Evolutionary conservation across 2,113 vertebrate genomes (phyloP).

Genomic region (Lichenostomus cassidix): DNA sequence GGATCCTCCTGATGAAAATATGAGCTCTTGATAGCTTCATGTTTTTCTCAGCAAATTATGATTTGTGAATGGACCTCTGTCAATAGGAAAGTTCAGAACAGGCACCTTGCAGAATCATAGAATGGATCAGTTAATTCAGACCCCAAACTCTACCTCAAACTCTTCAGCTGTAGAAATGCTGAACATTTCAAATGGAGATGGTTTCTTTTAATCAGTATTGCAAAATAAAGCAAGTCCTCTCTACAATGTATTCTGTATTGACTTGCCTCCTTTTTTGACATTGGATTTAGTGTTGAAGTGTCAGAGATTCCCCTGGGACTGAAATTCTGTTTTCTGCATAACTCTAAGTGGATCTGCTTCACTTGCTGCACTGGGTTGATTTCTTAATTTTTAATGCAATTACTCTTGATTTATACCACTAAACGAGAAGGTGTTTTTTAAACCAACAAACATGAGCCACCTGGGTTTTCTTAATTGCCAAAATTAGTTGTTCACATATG

Average conservation of each 20-base stretch:
- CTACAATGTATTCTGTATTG: neutral
- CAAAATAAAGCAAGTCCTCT: neutral
- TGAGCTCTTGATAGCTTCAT: neutral
- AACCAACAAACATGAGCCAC: conserved; percentile 11
- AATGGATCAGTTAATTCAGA: neutral
- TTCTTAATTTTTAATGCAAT: conserved; percentile 52
- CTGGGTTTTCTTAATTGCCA: conserved; percentile 32
- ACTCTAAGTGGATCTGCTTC: neutral
- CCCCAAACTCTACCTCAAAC: neutral
- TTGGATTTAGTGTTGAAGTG: neutral
- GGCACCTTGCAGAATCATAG: neutral
- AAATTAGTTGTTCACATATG: conserved; percentile 20
- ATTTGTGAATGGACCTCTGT: neutral
- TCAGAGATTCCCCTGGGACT: neutral
- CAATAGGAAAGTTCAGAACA: neutral
- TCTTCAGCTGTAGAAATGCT: neutral
- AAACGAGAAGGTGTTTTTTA: conserved; percentile 30
- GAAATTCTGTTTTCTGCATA: neutral
- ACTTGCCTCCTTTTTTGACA: neutral
- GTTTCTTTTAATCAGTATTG: neutral
- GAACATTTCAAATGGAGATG: neutral
- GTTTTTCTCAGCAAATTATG: neutral
- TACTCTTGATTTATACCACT: conserved; percentile 40
- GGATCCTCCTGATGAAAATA: neutral
- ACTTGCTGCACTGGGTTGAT: neutral